phyloP scores from a whole-genome alignment of 2,113 vertebrate genomes.

The Cromileptes altivelis region DNA sequence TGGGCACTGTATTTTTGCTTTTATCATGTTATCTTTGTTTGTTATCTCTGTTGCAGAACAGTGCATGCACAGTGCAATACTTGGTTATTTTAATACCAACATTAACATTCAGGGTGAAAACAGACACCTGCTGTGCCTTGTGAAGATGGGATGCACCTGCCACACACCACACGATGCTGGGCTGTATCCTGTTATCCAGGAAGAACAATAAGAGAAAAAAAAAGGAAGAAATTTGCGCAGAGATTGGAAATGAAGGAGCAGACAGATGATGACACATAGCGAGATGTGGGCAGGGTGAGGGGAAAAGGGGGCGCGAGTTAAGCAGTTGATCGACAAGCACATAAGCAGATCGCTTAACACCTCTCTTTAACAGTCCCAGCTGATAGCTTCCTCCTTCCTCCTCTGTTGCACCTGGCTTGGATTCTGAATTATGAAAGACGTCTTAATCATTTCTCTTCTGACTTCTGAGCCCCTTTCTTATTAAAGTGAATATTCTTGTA shows the following conservation, averaged over 20 bases:
- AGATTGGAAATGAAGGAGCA: conserved; percentile 49
- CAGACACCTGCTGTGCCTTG: conserved; percentile 67
- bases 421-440: conserved; percentile 15
- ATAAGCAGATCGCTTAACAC: conserved; percentile 64
- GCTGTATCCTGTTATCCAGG: conserved; percentile 29
- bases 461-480: rapidly evolving
- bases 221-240: conserved; percentile 8
- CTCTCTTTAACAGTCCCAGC: conserved; percentile 31
- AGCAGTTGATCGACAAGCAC: conserved; percentile 65
- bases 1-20: background rate
- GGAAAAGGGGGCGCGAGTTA: background rate
- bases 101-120: conserved; percentile 71
- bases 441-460: conserved; percentile 17
- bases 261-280: conserved; percentile 45
- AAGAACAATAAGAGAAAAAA: background rate
- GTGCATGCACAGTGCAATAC: conserved; percentile 31
- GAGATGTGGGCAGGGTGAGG: conserved; percentile 45
- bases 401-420: conserved; percentile 36
- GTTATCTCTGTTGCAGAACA: conserved; percentile 10
- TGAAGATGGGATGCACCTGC: conserved; percentile 58
- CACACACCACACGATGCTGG: conserved; percentile 11
- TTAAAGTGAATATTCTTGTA: conserved; percentile 5
- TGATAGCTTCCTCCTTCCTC: conserved; percentile 26
- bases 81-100: conserved; percentile 47
- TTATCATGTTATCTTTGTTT: background rate